A percentile compares a stretch with the other conserved stretches of the same genome.
phyloP scores from a whole-genome alignment of 2,888 invertebrate species.

The Drosophila stalkeri region DNA sequence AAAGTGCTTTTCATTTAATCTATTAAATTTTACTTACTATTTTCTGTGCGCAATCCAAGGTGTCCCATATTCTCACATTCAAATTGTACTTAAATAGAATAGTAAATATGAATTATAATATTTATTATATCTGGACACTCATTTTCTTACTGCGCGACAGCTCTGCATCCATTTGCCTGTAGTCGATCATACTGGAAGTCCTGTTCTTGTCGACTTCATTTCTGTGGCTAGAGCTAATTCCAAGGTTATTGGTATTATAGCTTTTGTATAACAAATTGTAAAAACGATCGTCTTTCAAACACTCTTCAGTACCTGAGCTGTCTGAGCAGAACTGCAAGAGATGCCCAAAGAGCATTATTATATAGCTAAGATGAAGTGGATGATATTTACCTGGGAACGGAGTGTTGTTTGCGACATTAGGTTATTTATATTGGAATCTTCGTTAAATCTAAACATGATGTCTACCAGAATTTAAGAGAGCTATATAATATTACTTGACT shows the following conservation, averaged over 20 bases:
- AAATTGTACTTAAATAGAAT: slow-evolving; percentile 28
- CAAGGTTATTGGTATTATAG: slow-evolving; percentile 24
- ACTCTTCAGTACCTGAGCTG: slow-evolving; percentile 18
- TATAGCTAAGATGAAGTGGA: no score
- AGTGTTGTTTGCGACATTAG: slow-evolving; percentile 18
- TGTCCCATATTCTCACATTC: slow-evolving; percentile 14
- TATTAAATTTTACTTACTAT: slow-evolving; percentile 5
- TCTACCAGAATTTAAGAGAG: slow-evolving; percentile 38
- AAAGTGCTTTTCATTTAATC: no score
- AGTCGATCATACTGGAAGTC: slow-evolving; percentile 20
- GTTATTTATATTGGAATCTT: slow-evolving; percentile 4
- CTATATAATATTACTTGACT: not conserved
- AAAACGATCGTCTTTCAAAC: slow-evolving; percentile 38
- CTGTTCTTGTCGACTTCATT: slow-evolving; percentile 15
- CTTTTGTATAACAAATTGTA: slow-evolving; percentile 42
- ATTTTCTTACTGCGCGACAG: slow-evolving; percentile 27
- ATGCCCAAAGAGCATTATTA: not conserved
- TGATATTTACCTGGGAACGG: slow-evolving; percentile 6
- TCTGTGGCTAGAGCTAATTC: not conserved
- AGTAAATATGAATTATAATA: not conserved
- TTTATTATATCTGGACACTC: rapidly evolving
- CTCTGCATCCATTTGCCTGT: slow-evolving; percentile 23
- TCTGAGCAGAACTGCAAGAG: slow-evolving; percentile 14
- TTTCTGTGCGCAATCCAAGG: not conserved
- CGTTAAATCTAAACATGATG: slow-evolving; percentile 33